phyloP scores from a whole-genome alignment of 2,113 vertebrate species.

The Apistogramma diplotaenia region DNA sequence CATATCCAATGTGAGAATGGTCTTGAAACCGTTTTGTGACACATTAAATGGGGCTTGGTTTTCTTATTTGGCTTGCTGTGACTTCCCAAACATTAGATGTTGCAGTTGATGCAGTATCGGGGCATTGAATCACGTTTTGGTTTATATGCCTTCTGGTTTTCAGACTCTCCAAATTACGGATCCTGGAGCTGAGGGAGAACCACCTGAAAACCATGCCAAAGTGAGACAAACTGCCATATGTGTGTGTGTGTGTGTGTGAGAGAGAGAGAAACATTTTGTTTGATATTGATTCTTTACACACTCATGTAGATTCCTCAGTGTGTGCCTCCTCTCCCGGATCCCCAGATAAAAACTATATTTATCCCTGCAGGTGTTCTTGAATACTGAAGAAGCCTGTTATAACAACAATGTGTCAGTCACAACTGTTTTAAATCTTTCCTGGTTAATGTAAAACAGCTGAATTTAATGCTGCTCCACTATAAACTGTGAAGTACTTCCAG shows the following conservation, averaged over 20 bases:
- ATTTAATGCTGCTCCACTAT: not conserved
- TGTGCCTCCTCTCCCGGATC: slow-evolving; percentile 9
- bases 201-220: slow-evolving; percentile 99
- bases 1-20: not conserved
- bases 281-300: not conserved
- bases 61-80: not conserved
- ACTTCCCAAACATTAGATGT: not conserved
- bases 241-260: not conserved
- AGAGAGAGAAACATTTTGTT: not conserved
- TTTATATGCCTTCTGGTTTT: slow-evolving; percentile 47
- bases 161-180: slow-evolving; percentile 97
- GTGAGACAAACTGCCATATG: slow-evolving; percentile 78
- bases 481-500: not conserved
- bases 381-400: not conserved
- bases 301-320: not conserved
- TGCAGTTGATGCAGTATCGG: not conserved
- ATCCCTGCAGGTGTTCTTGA: slow-evolving; percentile 17
- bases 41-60: not conserved
- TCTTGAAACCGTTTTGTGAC: not conserved
- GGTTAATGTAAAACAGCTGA: not conserved
- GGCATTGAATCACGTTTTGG: not conserved
- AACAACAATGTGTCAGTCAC: not conserved
- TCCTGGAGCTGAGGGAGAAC: slow-evolving; percentile 97
- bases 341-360: slow-evolving; percentile 22
- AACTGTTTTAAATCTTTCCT: not conserved